phyloP scores from a whole-genome alignment of 2,113 vertebrate species.

The Lanius ludovicianus region DNA sequence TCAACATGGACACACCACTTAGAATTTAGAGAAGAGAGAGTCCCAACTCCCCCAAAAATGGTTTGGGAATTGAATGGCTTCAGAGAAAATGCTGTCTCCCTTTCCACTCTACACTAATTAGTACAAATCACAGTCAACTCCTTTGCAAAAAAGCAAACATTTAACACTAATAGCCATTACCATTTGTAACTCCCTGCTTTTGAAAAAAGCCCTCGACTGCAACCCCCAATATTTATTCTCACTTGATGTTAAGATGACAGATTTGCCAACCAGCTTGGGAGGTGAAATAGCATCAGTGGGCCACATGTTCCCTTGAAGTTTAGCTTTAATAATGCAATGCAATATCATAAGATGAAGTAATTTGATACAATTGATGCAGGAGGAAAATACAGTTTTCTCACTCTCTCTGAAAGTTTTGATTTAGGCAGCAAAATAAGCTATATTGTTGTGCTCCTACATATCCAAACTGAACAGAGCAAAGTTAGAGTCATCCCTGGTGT shows the following conservation, averaged over 20 bases:
- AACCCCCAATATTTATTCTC: conserved; percentile 5
- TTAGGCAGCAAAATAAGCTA: background rate
- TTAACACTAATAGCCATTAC: background rate
- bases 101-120: background rate
- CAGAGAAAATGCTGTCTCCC: background rate
- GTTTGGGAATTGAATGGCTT: background rate
- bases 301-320: conserved; percentile 21
- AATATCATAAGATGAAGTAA: background rate
- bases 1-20: background rate
- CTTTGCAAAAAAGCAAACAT: background rate
- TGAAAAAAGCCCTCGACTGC: background rate
- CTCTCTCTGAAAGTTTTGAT: background rate
- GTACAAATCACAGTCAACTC: background rate
- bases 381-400: background rate
- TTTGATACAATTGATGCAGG: background rate
- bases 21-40: background rate
- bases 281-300: conserved; percentile 15
- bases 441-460: background rate
- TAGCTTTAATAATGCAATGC: background rate
- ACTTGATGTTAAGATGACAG: background rate
- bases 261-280: conserved; percentile 33
- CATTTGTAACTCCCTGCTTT: background rate
- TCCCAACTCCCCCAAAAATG: background rate
- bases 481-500: background rate
- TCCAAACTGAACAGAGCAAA: background rate